phyloP scores from a whole-genome alignment of 2,113 vertebrate genomes.

The Podilymbus podiceps region DNA sequence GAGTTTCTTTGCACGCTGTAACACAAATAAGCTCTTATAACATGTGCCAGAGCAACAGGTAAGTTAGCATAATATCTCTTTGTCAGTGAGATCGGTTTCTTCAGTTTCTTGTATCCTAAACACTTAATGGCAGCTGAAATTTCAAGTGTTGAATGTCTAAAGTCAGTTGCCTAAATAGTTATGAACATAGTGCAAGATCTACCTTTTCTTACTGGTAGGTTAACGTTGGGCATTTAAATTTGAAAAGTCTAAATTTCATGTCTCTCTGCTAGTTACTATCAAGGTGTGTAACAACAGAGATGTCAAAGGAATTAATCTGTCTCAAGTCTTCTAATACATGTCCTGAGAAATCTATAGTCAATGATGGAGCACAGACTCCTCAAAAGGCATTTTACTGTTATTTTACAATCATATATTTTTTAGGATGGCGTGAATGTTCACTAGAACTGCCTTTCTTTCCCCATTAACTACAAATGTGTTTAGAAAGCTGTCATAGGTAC shows the following conservation, averaged over 20 bases:
- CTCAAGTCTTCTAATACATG: neutral
- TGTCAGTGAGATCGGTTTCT: neutral
- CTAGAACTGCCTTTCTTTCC: neutral
- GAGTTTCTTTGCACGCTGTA: neutral
- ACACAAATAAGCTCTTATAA: neutral
- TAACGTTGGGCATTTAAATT: neutral
- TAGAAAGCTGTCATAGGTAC: neutral
- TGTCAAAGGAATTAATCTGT: neutral
- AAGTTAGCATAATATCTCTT: neutral
- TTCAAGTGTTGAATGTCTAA: neutral
- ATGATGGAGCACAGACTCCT: neutral
- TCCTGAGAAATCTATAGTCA: neutral
- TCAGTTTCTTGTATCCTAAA: neutral
- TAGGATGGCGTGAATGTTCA: neutral
- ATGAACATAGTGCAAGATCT: neutral
- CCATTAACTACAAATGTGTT: neutral
- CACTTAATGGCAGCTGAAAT: neutral
- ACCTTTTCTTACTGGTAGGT: neutral
- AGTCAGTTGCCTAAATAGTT: neutral
- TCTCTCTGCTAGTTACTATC: neutral
- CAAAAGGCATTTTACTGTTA: neutral
- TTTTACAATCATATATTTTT: neutral
- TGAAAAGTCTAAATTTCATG: neutral
- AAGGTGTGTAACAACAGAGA: neutral
- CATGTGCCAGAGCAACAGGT: neutral